These are phyloP conservation scores for Camelus bactrianus DNA, from an alignment of 2,113 vertebrate genomes.

Conservation along the genomic window DNA sequence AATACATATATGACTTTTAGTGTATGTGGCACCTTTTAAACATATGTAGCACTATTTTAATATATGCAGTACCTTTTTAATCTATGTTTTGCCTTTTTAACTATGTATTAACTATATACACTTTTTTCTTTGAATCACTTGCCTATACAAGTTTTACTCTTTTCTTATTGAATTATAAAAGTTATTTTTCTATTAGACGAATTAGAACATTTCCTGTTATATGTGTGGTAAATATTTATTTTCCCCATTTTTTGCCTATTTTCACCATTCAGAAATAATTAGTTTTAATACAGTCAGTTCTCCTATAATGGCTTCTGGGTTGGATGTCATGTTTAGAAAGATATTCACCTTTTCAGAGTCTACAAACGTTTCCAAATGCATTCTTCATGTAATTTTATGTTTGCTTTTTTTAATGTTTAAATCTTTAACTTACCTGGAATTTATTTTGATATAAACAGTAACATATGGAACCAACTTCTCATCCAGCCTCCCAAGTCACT, in stretches of 20 bases:
- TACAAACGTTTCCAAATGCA: no score
- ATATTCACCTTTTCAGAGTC: background rate
- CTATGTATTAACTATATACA: no score
- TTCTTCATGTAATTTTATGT: no score
- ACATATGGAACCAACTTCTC: no score
- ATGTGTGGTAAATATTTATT: background rate
- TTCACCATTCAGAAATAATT: background rate
- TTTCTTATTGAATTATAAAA: background rate
- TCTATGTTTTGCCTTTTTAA: no score
- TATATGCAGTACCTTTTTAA: no score
- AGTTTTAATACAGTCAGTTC: slow-evolving; percentile 32
- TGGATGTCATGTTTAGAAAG: slow-evolving; percentile 11
- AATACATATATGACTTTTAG: no score
- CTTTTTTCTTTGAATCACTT: background rate
- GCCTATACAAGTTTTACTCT: background rate
- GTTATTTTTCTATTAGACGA: background rate
- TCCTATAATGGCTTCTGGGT: background rate
- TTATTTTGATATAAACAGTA: slow-evolving; percentile 26
- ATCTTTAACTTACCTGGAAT: background rate
- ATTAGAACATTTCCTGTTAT: slow-evolving; percentile 25
- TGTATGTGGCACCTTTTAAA: no score
- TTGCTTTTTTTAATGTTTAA: no score
- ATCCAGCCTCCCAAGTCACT: no score
- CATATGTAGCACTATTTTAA: no score
- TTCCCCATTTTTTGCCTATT: background rate